Percentiles rank a stretch among this genome's conserved stretches.
These are phyloP conservation scores for Electrona antarctica DNA, from an alignment of 2,113 vertebrate species.

Conservation along the genomic window DNA sequence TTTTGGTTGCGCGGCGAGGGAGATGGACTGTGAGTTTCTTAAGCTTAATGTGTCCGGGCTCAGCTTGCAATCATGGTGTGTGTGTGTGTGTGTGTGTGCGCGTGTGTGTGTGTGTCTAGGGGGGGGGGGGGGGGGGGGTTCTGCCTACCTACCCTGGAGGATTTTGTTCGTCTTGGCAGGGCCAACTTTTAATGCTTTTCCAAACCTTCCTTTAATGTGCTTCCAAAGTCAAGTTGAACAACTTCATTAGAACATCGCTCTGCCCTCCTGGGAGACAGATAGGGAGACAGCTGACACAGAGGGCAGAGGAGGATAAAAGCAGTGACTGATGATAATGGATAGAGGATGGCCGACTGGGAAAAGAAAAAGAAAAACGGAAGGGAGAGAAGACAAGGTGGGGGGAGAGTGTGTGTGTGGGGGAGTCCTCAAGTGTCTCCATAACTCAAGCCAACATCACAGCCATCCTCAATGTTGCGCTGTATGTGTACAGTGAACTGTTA, in stretches of 20 bases:
- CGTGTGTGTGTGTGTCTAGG: neutral
- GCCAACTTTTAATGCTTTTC: slow-evolving; percentile 49
- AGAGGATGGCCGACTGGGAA: slow-evolving; percentile 19
- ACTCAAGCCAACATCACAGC: slow-evolving; percentile 47
- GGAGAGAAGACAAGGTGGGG: neutral
- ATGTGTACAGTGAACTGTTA: slow-evolving; percentile 18
- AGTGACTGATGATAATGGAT: slow-evolving; percentile 44
- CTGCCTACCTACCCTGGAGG: slow-evolving; percentile 40
- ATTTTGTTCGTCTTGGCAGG: slow-evolving; percentile 55
- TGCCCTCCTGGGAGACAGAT: slow-evolving; percentile 49
- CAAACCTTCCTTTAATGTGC: slow-evolving; percentile 59
- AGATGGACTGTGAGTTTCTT: slow-evolving; percentile 51
- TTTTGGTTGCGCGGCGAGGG: neutral
- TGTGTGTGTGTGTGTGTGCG: neutral
- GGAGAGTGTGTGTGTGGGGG: too few relatives aligned
- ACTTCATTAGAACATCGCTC: slow-evolving; percentile 65
- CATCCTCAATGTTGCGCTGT: slow-evolving; percentile 17
- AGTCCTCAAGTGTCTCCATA: slow-evolving; percentile 12
- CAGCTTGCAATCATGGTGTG: slow-evolving; percentile 26
- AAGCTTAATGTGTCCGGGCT: slow-evolving; percentile 28
- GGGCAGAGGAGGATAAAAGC: slow-evolving; percentile 13
- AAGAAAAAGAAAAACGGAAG: slow-evolving; percentile 2
- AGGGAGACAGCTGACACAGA: slow-evolving; percentile 48
- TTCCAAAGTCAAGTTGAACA: slow-evolving; percentile 72
- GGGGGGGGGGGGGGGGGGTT: neutral